Evolutionary conservation across 2,888 invertebrate species (phyloP), one percentile per base, ranked within the genome.

Genomic region (Ellobium chinense): DNA sequence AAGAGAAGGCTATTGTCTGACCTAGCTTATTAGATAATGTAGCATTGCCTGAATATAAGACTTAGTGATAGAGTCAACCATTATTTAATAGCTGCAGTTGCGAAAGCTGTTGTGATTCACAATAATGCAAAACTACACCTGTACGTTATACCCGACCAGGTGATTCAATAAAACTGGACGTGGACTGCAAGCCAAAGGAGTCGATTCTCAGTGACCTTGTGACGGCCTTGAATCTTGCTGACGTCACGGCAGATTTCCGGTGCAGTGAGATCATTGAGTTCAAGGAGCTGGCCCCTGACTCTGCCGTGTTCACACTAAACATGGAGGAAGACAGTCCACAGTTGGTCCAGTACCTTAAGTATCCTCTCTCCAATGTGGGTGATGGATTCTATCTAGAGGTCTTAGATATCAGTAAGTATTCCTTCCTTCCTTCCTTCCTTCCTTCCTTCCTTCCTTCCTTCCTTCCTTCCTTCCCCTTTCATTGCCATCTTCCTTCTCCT

Each of bases 211-310:
- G 27, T 31, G 81, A 83, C 60, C 78, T 83, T 21, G 5, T 37
- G 18, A 21, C 46, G 4, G 66, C 65, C 24, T 65, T 83, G 72
- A 83, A 74, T 46, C 39, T 68, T 24, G 78, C 75, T 31, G 83
- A 83, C 66, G 78, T 72, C 36, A 70, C 78, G 46, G 37, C 78
- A 34, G 83, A 83, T 66, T 83, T 81, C 62, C 78, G 83, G 21
- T 83, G 81, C 56, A 81, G 69, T 46, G 83, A 83, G 56, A 60
- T 65, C 36, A 78, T 81, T 31, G 54, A 60, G 29, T 75, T 83
- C 62, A 58, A 27, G 7, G 78, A 81, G 31, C 66, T 83, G n/a
- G 75, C 81, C n/a, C 78, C 75, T 39, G 63, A 78, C 27, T 75
- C 81, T 0, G 75, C 70, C 58, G 70, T 78, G 21, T 46, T 81